Evolutionary conservation across 1,140 invertebrate species (phyloP), one percentile per base, ranked within the genome.

Genomic region (Antheraea pernyi): DNA sequence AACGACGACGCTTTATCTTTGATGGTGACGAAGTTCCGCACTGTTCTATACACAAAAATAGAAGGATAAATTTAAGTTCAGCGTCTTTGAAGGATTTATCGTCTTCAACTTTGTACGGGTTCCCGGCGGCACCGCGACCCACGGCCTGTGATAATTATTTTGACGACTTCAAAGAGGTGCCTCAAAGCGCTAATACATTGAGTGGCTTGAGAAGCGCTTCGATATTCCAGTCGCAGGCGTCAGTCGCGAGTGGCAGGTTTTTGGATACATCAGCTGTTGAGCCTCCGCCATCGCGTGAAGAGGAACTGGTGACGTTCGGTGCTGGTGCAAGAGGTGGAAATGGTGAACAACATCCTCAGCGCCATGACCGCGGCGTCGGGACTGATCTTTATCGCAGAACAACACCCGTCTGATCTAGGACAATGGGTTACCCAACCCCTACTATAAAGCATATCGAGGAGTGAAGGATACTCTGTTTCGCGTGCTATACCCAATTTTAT

Each of bases 1-100:
- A 93, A 68, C 83, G 93, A 53, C 79, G 93, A 30, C 85, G 93
- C 46, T 94, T 93, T 72, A 93, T 91, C n/a, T 93, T 92, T 67
- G 92, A 93, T 61, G 93, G 93, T 68, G 93, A 94, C 65, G 90
- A 92, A 36, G 69, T 89, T 59, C 88, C 90, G 61, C 93, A 84
- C 75, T 91, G 83, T 72, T 91, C 89, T 58, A 89, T 91, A 78
- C 89, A 92, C 75, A 92, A 92, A 76, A 88, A 91, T 73, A 86
- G 91, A 68, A 88, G 91, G 79, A 89, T 87, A 73, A 92, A 88
- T 86, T 88, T 89, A 78, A 93, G 88, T 81, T 91, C 90, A 65
- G 91, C 92, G 6, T 94, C 93, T 0, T 72, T 94, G n/a, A 94
- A 94, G 79, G 94, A 94, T 74, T 85, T 94, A 13, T 93, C 93